A percentile compares a stretch with the other conserved stretches of the same genome.
Conservation (phyloP, 2,888 invertebrate genomes). For the Xanthorhoe designata region DNA sequence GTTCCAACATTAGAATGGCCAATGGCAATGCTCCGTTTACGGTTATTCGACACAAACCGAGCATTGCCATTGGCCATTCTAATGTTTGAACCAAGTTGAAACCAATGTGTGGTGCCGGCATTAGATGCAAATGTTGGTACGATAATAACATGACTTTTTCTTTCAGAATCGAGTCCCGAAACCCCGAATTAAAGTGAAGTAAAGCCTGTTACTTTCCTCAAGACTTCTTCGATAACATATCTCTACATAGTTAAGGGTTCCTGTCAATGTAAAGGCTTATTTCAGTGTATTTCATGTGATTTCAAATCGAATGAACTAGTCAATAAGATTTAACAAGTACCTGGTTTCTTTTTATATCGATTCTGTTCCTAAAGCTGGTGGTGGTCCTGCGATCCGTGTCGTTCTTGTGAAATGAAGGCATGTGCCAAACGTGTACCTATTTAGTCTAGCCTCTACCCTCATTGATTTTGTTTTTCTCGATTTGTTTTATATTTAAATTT, state of each 20-base stretch:
- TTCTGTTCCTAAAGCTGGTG: not conserved
- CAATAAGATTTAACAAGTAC: not conserved
- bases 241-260: slow-evolving; percentile 53
- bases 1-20: too few species aligned
- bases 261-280: slow-evolving; percentile 62
- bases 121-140: too few species aligned
- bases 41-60: too few species aligned
- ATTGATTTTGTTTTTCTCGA: too few species aligned
- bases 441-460: too few species aligned
- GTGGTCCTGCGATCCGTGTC: too few species aligned
- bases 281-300: slow-evolving; percentile 40
- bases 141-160: not conserved
- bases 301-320: slow-evolving; percentile 8
- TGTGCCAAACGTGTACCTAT: too few species aligned
- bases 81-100: too few species aligned
- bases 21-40: too few species aligned
- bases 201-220: slow-evolving; percentile 23
- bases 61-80: too few species aligned
- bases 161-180: slow-evolving; percentile 70
- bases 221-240: slow-evolving; percentile 61
- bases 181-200: slow-evolving; percentile 47
- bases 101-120: not conserved
- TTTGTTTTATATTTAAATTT: too few species aligned
- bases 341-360: not conserved
- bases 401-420: too few species aligned